phyloP scores from a whole-genome alignment of 1,140 invertebrate species.

The Holcopasites calliopsidis region DNA sequence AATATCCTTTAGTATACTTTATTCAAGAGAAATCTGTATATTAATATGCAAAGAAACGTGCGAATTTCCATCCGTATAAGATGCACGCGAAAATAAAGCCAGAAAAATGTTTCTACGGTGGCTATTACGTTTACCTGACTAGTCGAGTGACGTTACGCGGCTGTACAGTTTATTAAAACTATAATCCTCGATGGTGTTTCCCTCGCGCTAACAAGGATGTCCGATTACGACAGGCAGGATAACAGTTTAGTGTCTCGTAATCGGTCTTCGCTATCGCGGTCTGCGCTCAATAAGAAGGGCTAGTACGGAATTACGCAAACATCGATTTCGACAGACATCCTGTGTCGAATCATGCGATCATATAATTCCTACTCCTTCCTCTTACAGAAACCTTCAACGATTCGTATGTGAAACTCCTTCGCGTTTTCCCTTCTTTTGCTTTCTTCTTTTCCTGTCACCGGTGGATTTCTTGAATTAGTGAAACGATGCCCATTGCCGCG shows the following conservation, averaged over 20 bases:
- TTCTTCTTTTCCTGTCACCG: background rate
- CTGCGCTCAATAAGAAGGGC: constrained; percentile 14
- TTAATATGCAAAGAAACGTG: no score
- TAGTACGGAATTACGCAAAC: constrained; percentile 2
- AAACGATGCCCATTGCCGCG: no score
- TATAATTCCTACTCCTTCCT: background rate
- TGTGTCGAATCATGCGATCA: background rate
- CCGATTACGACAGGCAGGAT: constrained; percentile 37
- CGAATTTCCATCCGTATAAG: background rate
- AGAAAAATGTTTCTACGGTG: background rate
- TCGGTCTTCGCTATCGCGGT: background rate
- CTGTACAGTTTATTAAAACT: constrained; percentile 14
- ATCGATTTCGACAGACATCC: constrained; percentile 31
- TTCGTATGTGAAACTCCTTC: background rate
- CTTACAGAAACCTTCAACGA: background rate
- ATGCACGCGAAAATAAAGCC: no score
- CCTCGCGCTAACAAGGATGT: constrained; percentile 23
- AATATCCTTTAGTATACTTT: no score
- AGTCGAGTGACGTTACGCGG: constrained; percentile 16
- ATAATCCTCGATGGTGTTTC: background rate
- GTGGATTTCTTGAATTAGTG: no score
- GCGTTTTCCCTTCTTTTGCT: background rate
- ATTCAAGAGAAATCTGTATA: no score
- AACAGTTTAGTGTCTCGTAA: constrained; percentile 21
- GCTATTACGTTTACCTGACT: background rate